Evolutionary conservation across 2,797 vertebrate genomes (phyloP).

Genomic region (Scleropages formosus): DNA sequence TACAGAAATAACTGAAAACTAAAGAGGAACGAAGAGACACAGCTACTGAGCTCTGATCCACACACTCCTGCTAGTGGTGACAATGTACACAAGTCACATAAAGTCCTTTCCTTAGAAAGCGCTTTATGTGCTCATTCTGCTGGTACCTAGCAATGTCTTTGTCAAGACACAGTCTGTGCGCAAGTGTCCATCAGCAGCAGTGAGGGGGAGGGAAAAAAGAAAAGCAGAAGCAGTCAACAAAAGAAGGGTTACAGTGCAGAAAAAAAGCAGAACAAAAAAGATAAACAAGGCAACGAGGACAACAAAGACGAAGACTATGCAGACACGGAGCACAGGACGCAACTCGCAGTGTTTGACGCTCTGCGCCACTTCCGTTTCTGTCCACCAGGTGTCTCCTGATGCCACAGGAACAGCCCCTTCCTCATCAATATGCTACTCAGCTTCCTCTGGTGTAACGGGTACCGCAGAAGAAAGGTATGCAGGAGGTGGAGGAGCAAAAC

Average conservation of each 20-base stretch:
- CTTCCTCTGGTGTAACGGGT: background rate
- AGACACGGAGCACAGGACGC: background rate
- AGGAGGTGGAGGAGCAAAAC: no score
- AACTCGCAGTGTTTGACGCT: background rate
- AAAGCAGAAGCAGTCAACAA: slow-evolving; percentile 63
- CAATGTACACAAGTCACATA: slow-evolving; percentile 56
- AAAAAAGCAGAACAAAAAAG: slow-evolving; percentile 32
- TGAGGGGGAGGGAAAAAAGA: slow-evolving; percentile 53
- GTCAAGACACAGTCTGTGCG: slow-evolving; percentile 96
- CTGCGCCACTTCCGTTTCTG: background rate
- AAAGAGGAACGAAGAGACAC: background rate
- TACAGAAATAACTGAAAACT: background rate
- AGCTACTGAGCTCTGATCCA: background rate
- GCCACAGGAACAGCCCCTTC: slow-evolving; percentile 2
- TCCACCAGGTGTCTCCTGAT: slow-evolving; percentile 41
- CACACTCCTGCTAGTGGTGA: slow-evolving; percentile 36
- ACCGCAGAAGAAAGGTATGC: no score
- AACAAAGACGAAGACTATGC: slow-evolving; percentile 38
- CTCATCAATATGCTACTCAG: background rate
- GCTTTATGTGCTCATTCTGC: slow-evolving; percentile 70
- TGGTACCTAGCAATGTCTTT: slow-evolving; percentile 98
- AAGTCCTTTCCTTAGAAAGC: slow-evolving; percentile 60
- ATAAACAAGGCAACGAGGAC: slow-evolving; percentile 39
- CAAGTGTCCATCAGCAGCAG: slow-evolving; percentile 77
- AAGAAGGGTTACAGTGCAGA: slow-evolving; percentile 39